Base-by-base conservation (phyloP, 2,888 invertebrate species). In the Andrena minutula region DNA sequence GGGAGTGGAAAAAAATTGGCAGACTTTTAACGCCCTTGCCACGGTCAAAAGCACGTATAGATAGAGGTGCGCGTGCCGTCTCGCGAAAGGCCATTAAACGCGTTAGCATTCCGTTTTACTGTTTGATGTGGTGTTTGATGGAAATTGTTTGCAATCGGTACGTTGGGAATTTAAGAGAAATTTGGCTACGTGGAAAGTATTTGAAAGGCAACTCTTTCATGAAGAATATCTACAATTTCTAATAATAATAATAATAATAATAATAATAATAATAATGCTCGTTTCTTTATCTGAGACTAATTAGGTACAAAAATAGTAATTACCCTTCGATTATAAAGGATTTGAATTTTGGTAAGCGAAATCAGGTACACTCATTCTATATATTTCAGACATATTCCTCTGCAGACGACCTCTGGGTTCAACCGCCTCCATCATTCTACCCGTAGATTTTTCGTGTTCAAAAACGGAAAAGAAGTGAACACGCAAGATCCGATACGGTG, bases 11-110 rank as follows among this genome's bases (percentile, higher is more conserved):
- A 16, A 66, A 66, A 61, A 47, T 64, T 53, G 51, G 23, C 30
- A n/a, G 61, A 78, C 60, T 61, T 75, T 75, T 61, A 30, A 65
- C 74, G 16, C 64, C 64, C 63, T 56, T 56, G 53, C 41, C 30
- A 64, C 26, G 49, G 49, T 60, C 3, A 60, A 73, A 74, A 60
- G 60, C 70, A 30, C 12, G 60, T 16, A 7, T 35, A 56, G 26
- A 35, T 69, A 69, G 30, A 32, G 51, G 16, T 32, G 30, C 23
- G 35, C 68, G 32, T 16, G 16, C 53, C 23, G 32, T 32, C 23
- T 5, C 53, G 6, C 23, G 68, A 30, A 5, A 32, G 32, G 23
- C 26, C 2, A 10, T 8, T 56, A 26, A 56, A 23, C 56, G 56
- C 56, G 23, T 56, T 56, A 56, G 10, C 23, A 6, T 26, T 26